A percentile compares a stretch with the other conserved stretches of the same genome.
Conservation (phyloP, 2,797 vertebrate genomes). For the Lepilemur septentrionalis region DNA sequence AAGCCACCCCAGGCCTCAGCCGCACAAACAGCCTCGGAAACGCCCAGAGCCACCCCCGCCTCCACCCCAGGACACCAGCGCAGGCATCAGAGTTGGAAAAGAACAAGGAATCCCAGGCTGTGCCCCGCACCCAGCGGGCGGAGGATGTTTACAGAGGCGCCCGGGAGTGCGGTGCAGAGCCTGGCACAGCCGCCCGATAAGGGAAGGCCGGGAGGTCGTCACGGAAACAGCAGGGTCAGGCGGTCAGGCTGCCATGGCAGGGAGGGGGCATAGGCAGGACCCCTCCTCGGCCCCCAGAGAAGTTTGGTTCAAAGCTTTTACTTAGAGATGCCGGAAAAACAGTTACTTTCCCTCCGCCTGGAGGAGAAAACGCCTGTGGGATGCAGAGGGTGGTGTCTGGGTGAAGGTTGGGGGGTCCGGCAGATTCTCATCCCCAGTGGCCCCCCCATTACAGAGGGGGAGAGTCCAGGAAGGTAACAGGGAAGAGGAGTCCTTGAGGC, state of each 20-base stretch:
- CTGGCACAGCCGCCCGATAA: not conserved
- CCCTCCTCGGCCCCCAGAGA: not conserved
- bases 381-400: fast-evolving
- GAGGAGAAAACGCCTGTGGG: not conserved
- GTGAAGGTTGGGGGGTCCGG: fast-evolving
- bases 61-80: fast-evolving
- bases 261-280: not conserved
- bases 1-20: not conserved
- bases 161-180: not conserved
- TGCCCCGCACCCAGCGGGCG: fast-evolving
- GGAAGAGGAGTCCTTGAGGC: not conserved
- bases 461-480: not conserved
- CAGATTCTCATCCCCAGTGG: not conserved
- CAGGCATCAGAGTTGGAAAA: not conserved
- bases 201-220: not conserved
- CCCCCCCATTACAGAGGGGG: not conserved
- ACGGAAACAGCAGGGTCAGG: not conserved
- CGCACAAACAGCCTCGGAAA: not conserved
- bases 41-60: fast-evolving
- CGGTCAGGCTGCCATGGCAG: not conserved
- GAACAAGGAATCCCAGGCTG: not conserved
- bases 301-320: not conserved
- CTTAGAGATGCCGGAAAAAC: not conserved
- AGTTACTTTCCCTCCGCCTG: not conserved
- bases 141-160: not conserved